These are phyloP conservation scores for Corythoichthys haematopterus DNA, from an alignment of 2,113 vertebrate species.

Conservation along the genomic window DNA sequence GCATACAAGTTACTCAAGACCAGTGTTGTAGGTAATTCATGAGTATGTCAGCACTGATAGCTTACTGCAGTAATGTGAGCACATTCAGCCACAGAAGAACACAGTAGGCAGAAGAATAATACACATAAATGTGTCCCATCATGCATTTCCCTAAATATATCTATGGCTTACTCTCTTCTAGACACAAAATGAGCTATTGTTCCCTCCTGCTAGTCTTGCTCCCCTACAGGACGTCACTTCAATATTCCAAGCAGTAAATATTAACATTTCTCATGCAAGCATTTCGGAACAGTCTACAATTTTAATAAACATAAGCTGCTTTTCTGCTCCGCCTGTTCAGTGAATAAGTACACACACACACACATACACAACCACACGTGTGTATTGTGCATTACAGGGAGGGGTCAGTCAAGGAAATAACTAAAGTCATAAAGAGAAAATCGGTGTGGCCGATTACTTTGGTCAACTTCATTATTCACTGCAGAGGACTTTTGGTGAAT, in stretches of 20 bases:
- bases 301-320: slow-evolving; percentile 74
- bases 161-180: slow-evolving; percentile 36
- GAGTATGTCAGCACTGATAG: slow-evolving; percentile 71
- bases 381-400: slow-evolving; percentile 21
- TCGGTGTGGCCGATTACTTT: slow-evolving; percentile 15
- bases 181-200: slow-evolving; percentile 58
- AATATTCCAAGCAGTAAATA: slow-evolving; percentile 40
- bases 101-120: slow-evolving; percentile 30
- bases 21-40: slow-evolving; percentile 73
- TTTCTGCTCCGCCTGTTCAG: slow-evolving; percentile 64
- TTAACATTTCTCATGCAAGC: slow-evolving; percentile 56
- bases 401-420: slow-evolving; percentile 35
- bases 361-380: slow-evolving; percentile 5
- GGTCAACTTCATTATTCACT: slow-evolving; percentile 15
- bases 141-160: slow-evolving; percentile 60
- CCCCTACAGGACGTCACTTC: slow-evolving; percentile 39
- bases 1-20: slow-evolving; percentile 51
- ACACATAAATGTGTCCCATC: slow-evolving; percentile 51
- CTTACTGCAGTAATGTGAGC: slow-evolving; percentile 65
- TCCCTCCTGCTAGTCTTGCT: slow-evolving; percentile 28
- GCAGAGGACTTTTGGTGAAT: slow-evolving; percentile 15
- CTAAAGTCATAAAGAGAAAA: slow-evolving; percentile 22
- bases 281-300: slow-evolving; percentile 58
- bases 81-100: slow-evolving; percentile 52
- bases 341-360: slow-evolving; percentile 44